Conservation (phyloP, 2,888 invertebrate species). For the Ctena decussata region DNA sequence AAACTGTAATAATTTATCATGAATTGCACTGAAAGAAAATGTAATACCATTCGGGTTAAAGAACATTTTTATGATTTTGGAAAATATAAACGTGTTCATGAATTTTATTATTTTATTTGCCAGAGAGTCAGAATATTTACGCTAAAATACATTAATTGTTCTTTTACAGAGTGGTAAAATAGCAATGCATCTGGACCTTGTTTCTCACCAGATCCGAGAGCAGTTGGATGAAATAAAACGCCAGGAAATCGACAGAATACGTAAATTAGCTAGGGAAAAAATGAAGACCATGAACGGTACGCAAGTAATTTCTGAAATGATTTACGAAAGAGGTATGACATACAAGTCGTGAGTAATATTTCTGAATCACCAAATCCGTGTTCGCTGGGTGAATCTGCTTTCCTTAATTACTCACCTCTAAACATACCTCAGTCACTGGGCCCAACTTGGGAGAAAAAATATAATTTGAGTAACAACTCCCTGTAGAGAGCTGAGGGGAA, state of each 20-base stretch:
- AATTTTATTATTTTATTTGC: too few species aligned
- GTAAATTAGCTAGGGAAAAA: conserved; percentile 89
- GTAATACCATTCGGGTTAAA: too few species aligned
- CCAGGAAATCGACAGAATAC: conserved; percentile 93
- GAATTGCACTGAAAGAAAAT: too few species aligned
- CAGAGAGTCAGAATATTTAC: too few species aligned
- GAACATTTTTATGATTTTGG: too few species aligned
- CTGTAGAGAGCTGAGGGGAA: too few species aligned
- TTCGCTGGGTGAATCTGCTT: conserved; percentile 23
- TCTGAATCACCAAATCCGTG: background rate
- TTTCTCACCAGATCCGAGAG: conserved; percentile 94
- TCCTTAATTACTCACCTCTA: conserved; percentile 37
- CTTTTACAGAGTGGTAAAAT: conserved; percentile 97
- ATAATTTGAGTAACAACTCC: too few species aligned
- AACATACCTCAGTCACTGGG: too few species aligned
- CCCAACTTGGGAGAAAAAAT: too few species aligned
- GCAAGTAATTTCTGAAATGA: conserved; percentile 76
- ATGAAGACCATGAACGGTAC: conserved; percentile 82
- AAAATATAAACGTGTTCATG: too few species aligned
- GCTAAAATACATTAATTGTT: too few species aligned
- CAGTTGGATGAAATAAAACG: conserved; percentile 97
- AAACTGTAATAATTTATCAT: too few species aligned
- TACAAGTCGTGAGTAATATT: conserved; percentile 34
- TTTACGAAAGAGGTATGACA: conserved; percentile 75
- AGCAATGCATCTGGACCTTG: conserved; percentile 95